Base-by-base conservation (phyloP, 2,888 invertebrate genomes). In the Hoplodrina blanda region DNA sequence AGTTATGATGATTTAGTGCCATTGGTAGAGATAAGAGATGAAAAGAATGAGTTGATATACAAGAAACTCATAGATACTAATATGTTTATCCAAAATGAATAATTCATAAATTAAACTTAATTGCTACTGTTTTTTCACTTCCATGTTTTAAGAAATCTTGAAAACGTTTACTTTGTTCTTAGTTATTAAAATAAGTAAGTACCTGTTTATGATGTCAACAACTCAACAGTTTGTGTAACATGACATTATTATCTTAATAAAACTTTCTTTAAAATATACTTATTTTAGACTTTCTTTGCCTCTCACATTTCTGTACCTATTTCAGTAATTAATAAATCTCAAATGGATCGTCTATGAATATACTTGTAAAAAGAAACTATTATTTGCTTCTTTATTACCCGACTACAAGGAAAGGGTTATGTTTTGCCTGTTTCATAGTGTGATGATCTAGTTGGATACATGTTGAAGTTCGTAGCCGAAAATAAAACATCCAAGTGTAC, bases 11-110 rank as follows among this genome's bases (percentile, higher is more conserved):
- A 87, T 20, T 62, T 77, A 0, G 52, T 88, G 5, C 91, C 92
- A 7, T 79, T 78, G 54, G 95, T 96, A 2, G 94, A 94, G 62
- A 78, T 96, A 65, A 87, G 84, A 73, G 87, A 93, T 75, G 87
- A 89, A 17, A 80, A 87, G 1, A 86, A 87, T 10, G 87, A 90
- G 37, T 84, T 93, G 33, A 84, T 91, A 33, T 93, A 94, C 73
- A 84, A 92, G 60, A 83, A 88, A 73, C 92, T 96, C 11, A 88
- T 93, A 46, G 79, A 91, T 62, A 88, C 88, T 60, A 78, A 84
- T 20, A 68, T 89, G 8, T 86, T 88, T 57, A 59, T 85, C 13
- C 54, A 65, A 55, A 50, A 17, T 41, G 62, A 72, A 25, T 54
- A 30, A 69, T 30, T 60, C 10, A 0, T 59, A 61, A 63, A n/a